Base-by-base conservation (phyloP, 2,797 vertebrate species). In the Erethizon dorsatum region DNA sequence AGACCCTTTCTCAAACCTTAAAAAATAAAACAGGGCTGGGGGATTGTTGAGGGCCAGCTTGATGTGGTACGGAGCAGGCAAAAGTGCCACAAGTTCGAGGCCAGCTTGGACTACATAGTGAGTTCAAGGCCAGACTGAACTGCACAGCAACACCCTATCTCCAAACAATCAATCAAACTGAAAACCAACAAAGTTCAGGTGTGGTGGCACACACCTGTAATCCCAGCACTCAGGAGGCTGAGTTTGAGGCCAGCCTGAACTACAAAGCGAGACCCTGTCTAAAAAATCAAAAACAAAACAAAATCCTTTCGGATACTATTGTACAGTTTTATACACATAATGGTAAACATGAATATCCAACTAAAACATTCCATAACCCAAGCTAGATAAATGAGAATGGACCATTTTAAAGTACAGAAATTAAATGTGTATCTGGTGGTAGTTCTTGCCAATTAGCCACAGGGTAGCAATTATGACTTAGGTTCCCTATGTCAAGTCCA, bases 291-390 rank as follows among this genome's bases (percentile, higher is more conserved):
- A 41, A 45, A 73, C 20, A 67, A 67, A 33, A n/a, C 1, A 77
- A 91, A 91, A 91, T 83, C 59, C 59, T 91, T 94, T 75, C 61
- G 67, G 45, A 92, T 52, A 63, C 37, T 41, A 56, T 65, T 65
- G 83, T 56, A 78, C 18, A 94, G 65, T 56, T 84, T 24, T 69
- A 79, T 50, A 82, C 24, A 94, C 17, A 26, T 11, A 86, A 93
- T 84, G 24, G 91, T 65, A 95, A 84, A 94, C 87, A 80, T 45
- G 28, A 87, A 57, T 59, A 57, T 82, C 28, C 28, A 28, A 77
- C 57, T 59, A 78, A 91, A 82, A 95, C 54, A 93, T 6, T 18
- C 20, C 41, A 73, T 54, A 67, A 82, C 20, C n/a, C 82, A 91
- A 77, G 41, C 20, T 75, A 85, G 67, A 52, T 75, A 80, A 87